Conservation (phyloP, 2,113 vertebrate species). For the Anas platyrhynchos region DNA sequence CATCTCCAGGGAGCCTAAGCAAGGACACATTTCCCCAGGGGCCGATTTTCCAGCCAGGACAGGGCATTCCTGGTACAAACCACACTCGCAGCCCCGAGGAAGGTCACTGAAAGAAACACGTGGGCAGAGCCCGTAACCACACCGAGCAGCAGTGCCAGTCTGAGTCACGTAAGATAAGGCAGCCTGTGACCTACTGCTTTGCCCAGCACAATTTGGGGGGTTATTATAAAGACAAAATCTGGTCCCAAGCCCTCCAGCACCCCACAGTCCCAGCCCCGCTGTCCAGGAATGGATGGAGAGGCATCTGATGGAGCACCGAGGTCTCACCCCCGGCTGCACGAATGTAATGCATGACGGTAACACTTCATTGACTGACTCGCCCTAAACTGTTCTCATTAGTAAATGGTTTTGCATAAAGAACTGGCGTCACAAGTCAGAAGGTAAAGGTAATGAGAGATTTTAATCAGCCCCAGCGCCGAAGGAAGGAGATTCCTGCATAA, state of each 20-base stretch:
- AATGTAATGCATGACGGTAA: not conserved
- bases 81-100: conserved; percentile 1
- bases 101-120: conserved; percentile 15
- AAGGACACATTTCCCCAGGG: not conserved
- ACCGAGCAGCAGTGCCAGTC: not conserved
- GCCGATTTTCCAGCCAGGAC: conserved; percentile 8
- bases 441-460: conserved; percentile 18
- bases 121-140: not conserved
- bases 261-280: not conserved
- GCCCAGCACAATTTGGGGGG: rapidly evolving
- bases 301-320: not conserved
- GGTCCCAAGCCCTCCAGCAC: not conserved
- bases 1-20: not conserved
- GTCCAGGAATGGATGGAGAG: not conserved
- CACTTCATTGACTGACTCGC: not conserved
- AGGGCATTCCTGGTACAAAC: not conserved
- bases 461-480: conserved; percentile 9
- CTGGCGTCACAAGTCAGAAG: not conserved
- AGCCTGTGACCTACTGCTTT: not conserved
- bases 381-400: not conserved
- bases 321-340: not conserved
- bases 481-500: not conserved
- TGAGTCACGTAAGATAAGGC: not conserved
- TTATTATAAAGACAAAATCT: not conserved
- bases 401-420: conserved; percentile 16